Base-by-base conservation (phyloP, 1,140 invertebrate genomes). In the Ctenoplectra terminalis region DNA sequence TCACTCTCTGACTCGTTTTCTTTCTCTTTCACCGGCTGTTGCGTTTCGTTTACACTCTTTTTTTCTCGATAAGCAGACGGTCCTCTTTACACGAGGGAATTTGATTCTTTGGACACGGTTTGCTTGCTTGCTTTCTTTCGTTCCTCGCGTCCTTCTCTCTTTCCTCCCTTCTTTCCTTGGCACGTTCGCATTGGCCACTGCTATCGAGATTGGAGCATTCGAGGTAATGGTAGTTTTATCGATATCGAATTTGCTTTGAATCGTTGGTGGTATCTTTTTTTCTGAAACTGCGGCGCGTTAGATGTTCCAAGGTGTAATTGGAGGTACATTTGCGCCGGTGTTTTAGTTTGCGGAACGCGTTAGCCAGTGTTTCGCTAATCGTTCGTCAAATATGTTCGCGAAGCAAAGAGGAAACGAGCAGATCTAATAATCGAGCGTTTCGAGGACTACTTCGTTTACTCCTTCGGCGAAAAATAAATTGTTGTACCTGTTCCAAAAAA, bases 41-140 rank as follows among this genome's bases (percentile, higher is more conserved):
- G 46, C 46, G 26, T 79, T 79, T 63, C 69, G 54, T 61, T 72
- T 50, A 61, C 54, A 70, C 40, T 37, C 43, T 34, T 63, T 29
- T 7, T 37, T 1, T 17, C 15, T 46, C 23, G 61, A 64, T 56
- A 77, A 69, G 67, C 74, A 77, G 37, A 77, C 74, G 37, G n/a
- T 29, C 29, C 20, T 13, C 9, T 48, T 63, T 54, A 54, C 48
- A 9, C n/a, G n/a, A 26, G n/a, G 9, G 73, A 52, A 66, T 66
- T 54, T 54, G 31, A 66, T 29, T 52, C 26, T 48, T 29, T 15
- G 31, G 23, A 8, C 9, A 58, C 11, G 50, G n/a, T n/a, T n/a
- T n/a, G n/a, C n/a, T n/a, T n/a, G n/a, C n/a, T n/a, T n/a, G n/a
- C n/a, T n/a, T n/a, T n/a, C n/a, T n/a, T n/a, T n/a, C n/a, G n/a